Conservation (phyloP, 2,113 vertebrate species). For the Megaptera novaeangliae region DNA sequence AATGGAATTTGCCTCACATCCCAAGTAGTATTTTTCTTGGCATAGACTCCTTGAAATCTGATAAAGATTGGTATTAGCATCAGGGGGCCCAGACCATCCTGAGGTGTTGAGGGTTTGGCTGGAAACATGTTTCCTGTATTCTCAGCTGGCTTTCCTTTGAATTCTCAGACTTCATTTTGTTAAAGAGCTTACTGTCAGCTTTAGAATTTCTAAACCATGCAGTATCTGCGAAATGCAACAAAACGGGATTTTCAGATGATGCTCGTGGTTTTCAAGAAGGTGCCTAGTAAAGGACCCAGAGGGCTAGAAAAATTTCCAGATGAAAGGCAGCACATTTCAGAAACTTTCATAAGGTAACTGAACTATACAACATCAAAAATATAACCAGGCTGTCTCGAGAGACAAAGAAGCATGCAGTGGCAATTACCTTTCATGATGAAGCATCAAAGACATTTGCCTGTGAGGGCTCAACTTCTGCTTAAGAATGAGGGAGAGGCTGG, state of each 20-base stretch:
- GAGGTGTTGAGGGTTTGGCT: neutral
- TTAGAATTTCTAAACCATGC: neutral
- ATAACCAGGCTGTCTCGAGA: constrained; percentile 97
- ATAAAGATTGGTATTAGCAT: neutral
- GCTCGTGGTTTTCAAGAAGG: constrained; percentile 98
- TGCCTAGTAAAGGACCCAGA: constrained; percentile 96
- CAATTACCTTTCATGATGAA: constrained; percentile 97
- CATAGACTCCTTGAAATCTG: neutral
- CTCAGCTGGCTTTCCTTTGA: neutral
- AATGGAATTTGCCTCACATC: neutral
- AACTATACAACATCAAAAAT: constrained; percentile 97
- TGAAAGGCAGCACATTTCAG: constrained; percentile 98
- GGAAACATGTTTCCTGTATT: neutral
- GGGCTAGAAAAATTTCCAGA: constrained; percentile 97
- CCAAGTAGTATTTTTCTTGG: neutral
- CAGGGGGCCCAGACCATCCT: neutral
- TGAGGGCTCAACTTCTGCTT: constrained; percentile 81
- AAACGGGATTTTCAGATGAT: constrained; percentile 92
- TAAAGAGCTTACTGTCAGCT: neutral
- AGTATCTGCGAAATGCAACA: neutral
- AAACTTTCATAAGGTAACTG: constrained; percentile 92
- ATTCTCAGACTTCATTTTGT: neutral
- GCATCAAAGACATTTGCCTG: constrained; percentile 98
- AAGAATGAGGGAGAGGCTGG: neutral
- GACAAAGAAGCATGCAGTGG: constrained; percentile 97